A percentile compares a stretch with the other conserved stretches of the same genome.
Evolutionary conservation across 2,888 invertebrate genomes (phyloP).

Genomic region (Myopa tessellatipennis): DNA sequence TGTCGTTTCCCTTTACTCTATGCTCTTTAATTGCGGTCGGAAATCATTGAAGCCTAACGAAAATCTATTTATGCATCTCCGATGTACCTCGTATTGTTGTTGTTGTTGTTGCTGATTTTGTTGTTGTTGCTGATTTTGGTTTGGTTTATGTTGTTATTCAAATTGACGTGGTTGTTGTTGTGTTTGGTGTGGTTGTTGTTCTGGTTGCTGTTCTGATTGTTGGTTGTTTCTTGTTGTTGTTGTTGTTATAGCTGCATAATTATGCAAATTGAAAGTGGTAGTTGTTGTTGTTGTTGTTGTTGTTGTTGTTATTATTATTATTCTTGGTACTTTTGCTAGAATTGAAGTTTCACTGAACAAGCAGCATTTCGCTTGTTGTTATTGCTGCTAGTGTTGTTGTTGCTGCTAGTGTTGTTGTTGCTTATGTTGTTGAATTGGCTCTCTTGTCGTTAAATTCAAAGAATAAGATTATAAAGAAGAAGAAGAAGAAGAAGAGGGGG

Average conservation of each 20-base stretch:
- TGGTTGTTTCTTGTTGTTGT: not conserved
- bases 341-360: not conserved
- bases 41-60: conserved; percentile 34
- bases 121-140: conserved; percentile 6
- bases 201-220: conserved; percentile 19
- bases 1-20: not conserved
- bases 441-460: conserved; percentile 1
- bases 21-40: conserved; percentile 34
- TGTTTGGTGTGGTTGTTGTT: conserved; percentile 4
- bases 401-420: not conserved
- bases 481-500: too few species aligned
- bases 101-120: not conserved
- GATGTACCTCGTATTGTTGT: conserved; percentile 2
- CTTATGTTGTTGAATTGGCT: not conserved
- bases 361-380: not conserved
- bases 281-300: not conserved
- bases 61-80: conserved; percentile 29
- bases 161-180: not conserved
- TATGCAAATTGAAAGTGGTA: conserved; percentile 33
- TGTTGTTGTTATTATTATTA: not conserved
- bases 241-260: conserved; percentile 19
- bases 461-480: too few species aligned
- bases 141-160: not conserved
- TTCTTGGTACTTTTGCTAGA: too few species aligned
- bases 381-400: not conserved